Conservation (phyloP, 2,888 invertebrate species). For the Ditula angustiorana region DNA sequence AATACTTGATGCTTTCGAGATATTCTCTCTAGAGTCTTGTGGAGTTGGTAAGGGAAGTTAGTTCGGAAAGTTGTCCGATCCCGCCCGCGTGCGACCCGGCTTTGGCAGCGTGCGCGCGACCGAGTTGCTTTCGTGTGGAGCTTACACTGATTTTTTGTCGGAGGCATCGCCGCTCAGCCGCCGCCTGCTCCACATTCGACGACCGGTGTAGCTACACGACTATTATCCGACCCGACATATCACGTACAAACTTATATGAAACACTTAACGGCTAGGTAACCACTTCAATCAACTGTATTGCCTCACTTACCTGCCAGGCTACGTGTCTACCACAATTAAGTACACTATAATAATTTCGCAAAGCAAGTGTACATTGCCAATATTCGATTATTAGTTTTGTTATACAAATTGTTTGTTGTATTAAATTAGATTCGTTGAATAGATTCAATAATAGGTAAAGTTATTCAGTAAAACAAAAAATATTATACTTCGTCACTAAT, state of each 20-base stretch:
- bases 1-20: neutral
- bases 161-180: slow-evolving; percentile 79
- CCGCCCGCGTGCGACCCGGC: slow-evolving; percentile 41
- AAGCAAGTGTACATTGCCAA: slow-evolving; percentile 54
- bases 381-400: slow-evolving; percentile 63
- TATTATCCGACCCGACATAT: slow-evolving; percentile 65
- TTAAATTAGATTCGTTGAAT: slow-evolving; percentile 13
- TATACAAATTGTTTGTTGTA: slow-evolving; percentile 33
- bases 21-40: neutral
- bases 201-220: slow-evolving; percentile 75
- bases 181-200: slow-evolving; percentile 81
- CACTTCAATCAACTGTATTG: slow-evolving; percentile 66
- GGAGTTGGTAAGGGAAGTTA: slow-evolving; percentile 41
- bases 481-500: no score
- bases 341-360: slow-evolving; percentile 63
- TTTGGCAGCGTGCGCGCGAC: slow-evolving; percentile 67
- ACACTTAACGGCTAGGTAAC: slow-evolving; percentile 57
- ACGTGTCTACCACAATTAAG: slow-evolving; percentile 72
- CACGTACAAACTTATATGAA: slow-evolving; percentile 55
- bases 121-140: slow-evolving; percentile 73
- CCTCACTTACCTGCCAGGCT: slow-evolving; percentile 65
- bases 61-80: slow-evolving; percentile 40
- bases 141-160: slow-evolving; percentile 85
- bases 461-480: no score
- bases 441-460: neutral